Conservation (phyloP, 2,888 invertebrate genomes). For the Suillia variegata region DNA sequence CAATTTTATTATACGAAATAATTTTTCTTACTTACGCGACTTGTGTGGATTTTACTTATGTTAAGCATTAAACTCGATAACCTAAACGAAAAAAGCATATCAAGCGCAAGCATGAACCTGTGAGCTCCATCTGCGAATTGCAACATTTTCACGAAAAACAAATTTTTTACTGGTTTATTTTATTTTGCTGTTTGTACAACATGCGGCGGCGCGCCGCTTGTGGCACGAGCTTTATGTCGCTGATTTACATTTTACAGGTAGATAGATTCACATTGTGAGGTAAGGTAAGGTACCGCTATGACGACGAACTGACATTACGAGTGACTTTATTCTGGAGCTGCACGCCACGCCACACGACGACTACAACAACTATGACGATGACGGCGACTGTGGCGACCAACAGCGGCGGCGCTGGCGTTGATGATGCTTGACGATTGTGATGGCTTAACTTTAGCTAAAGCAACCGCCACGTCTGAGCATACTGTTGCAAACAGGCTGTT, state of each 20-base stretch:
- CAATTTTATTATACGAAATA: not conserved
- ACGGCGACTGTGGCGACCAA: not conserved
- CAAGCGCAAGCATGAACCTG: conserved; percentile 1
- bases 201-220: not conserved
- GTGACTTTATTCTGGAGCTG: conserved; percentile 1
- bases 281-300: not conserved
- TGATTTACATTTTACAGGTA: not conserved
- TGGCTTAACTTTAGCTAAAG: not conserved
- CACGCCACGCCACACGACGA: not conserved
- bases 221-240: conserved; percentile 3
- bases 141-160: conserved; percentile 2
- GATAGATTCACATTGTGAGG: too few species aligned
- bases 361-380: not conserved
- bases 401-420: not conserved
- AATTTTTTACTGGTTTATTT: too few species aligned
- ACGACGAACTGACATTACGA: not conserved
- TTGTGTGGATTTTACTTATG: not conserved
- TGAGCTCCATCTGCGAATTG: not conserved
- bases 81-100: not conserved
- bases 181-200: not conserved
- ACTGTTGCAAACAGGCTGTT: not conserved
- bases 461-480: not conserved
- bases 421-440: conserved; percentile 2
- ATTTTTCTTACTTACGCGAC: not conserved
- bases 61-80: not conserved